Base-by-base conservation (phyloP, 1,140 invertebrate species). In the Steinernema khuongi region DNA sequence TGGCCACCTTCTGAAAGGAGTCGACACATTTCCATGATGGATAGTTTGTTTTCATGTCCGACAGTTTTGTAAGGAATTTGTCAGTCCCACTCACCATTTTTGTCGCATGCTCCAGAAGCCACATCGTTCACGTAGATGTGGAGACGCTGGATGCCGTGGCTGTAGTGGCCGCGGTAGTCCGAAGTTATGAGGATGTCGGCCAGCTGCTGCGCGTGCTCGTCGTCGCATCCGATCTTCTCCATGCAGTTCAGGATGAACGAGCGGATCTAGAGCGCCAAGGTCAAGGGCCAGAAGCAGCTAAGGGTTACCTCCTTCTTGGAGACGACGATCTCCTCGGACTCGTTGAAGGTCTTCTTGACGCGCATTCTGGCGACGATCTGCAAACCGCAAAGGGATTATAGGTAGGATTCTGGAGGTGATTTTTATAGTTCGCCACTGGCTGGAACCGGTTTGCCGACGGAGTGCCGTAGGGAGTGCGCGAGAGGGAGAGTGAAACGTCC, bases 131-230 rank as follows among this genome's bases (percentile, higher is more conserved):
- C 86, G 80, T 90, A 90, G 86, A 89, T 87, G 76, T 89, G 88
- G 88, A 96, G 86, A 81, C 94, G 88, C 85, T 95, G 95, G 78
- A 96, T 89, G 36, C 94, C 94, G 87, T 96, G 93, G 79, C 92
- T 94, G 80, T 91, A 94, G 85, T 96, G 93, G 2, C 94, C 94
- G 43, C 93, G 86, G 79, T 91, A 90, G 86, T 96, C 94, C 28
- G 93, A 93, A 60, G 90, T 90, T 69, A 93, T 88, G 17, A 96
- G 87, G 67, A 93, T 88, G 78, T 93, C 90, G 0, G 91, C 92
- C 73, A 94, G 88, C 30, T 88, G 87, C 28, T 87, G 81, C 0
- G 92, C 92, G 82, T 93, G 89, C 4, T 87, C 87, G 31, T 81
- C 70, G 1, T 88, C 88, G 0, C 90, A 89, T 0, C 92, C 92